Percentiles rank a stretch among this genome's conserved stretches.
Conservation (phyloP, 2,888 invertebrate species). For the Fragum whitleyi region DNA sequence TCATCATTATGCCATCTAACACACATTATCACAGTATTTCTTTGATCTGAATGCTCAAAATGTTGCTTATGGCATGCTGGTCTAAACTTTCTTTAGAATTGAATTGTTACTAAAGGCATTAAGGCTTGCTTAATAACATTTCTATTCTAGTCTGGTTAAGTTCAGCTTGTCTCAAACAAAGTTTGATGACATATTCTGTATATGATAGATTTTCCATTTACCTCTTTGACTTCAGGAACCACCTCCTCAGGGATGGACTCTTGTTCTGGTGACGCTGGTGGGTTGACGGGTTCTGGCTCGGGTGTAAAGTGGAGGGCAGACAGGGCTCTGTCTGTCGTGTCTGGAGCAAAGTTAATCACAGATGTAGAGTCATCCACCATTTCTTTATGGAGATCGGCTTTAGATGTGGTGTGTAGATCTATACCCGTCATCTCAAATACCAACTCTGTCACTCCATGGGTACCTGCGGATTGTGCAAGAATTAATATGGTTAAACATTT, state of each 20-base stretch:
- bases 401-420: conserved; percentile 78
- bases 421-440: conserved; percentile 83
- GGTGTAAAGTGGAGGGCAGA: conserved; percentile 59
- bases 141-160: no score
- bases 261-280: conserved; percentile 57
- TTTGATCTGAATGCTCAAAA: no score
- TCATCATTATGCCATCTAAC: no score
- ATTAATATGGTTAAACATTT: not conserved
- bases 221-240: conserved; percentile 46
- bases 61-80: no score
- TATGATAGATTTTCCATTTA: no score
- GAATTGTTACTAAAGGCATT: no score
- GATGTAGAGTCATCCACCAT: conserved; percentile 77
- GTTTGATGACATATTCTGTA: no score
- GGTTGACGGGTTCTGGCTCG: conserved; percentile 46
- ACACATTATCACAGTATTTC: no score
- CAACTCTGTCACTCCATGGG: conserved; percentile 78
- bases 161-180: no score
- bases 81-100: no score
- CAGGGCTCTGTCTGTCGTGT: conserved; percentile 67
- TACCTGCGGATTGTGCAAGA: conserved; percentile 77
- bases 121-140: no score
- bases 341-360: conserved; percentile 76
- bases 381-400: conserved; percentile 82
- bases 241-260: conserved; percentile 56